Conservation (phyloP, 2,113 vertebrate genomes). For the Melospiza melodia region DNA sequence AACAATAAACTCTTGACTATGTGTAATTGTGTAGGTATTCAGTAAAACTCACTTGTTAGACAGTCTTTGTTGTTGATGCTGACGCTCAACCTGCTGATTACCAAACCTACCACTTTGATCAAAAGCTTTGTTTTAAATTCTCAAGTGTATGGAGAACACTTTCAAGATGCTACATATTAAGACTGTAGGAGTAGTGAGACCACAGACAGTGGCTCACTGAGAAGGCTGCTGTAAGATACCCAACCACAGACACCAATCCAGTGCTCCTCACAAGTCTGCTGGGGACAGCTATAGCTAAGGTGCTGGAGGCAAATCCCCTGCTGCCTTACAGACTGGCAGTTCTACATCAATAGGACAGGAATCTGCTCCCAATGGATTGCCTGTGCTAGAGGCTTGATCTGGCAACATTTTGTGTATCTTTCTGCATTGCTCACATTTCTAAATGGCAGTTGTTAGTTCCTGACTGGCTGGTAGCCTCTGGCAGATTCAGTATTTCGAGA, state of each 20-base stretch:
- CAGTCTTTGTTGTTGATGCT: neutral
- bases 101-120: neutral
- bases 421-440: neutral
- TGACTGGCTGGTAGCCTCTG: neutral
- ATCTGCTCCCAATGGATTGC: neutral
- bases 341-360: neutral
- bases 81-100: neutral
- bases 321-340: neutral
- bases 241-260: fast-evolving
- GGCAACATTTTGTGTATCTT: neutral
- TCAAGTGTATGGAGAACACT: neutral
- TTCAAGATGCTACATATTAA: neutral
- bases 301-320: neutral
- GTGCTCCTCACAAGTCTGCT: neutral
- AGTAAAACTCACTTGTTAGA: neutral
- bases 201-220: neutral
- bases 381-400: neutral
- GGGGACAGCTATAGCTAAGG: neutral
- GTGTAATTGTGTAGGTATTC: neutral
- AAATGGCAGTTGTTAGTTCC: neutral
- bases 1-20: neutral
- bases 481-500: neutral
- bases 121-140: neutral
- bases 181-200: neutral
- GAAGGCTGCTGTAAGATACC: neutral